These are phyloP conservation scores for Pseudorhiza aurosa DNA, from an alignment of 30 jellyfish, hydroid and myxozoan species.

Conservation along the genomic window DNA sequence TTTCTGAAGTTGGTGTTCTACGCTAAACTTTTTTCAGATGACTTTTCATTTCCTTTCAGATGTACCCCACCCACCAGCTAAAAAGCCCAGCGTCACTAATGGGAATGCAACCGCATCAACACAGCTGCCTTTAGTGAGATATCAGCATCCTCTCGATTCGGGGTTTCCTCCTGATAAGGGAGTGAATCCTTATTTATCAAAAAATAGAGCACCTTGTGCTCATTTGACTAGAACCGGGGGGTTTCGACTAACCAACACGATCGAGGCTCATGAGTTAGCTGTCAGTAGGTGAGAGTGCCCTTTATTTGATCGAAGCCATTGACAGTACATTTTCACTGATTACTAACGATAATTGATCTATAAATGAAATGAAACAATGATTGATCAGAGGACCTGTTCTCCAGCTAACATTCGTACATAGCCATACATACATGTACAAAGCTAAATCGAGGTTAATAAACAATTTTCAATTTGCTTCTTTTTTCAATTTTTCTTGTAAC, in stretches of 20 bases:
- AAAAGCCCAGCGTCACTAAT: conserved; percentile 6
- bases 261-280: conserved; percentile 78
- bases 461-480: no score
- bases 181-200: conserved; percentile 76
- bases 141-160: conserved; percentile 73
- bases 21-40: not conserved
- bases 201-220: conserved; percentile 78
- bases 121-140: conserved; percentile 47
- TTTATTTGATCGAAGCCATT: no score
- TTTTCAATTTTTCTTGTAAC: no score
- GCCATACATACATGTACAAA: no score
- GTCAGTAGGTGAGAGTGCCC: conserved; percentile 77
- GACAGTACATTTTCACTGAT: no score
- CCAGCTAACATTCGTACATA: no score
- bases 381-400: no score
- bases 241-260: conserved; percentile 74
- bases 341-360: no score
- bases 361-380: no score
- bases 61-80: conserved; percentile 34
- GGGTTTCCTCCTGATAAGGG: conserved; percentile 93
- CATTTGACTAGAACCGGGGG: conserved; percentile 93
- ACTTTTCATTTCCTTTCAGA: conserved; percentile 16
- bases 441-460: no score
- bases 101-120: not conserved
- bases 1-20: not conserved